Conservation (phyloP, 2,888 invertebrate species). For the Atethmia centrago region DNA sequence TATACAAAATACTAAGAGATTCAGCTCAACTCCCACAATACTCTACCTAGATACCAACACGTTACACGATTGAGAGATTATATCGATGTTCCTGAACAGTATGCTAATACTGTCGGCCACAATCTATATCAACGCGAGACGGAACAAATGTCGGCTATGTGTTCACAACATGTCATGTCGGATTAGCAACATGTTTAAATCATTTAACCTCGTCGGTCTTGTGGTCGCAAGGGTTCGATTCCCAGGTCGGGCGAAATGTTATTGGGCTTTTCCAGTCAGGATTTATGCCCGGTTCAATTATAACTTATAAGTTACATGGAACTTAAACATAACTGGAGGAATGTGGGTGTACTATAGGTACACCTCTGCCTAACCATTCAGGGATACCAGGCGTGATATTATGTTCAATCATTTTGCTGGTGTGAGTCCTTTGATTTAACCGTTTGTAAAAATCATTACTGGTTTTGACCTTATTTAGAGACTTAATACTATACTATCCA, state of each 20-base stretch:
- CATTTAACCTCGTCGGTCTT: no score
- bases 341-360: no score
- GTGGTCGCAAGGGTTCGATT: no score
- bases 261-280: no score
- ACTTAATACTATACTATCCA: neutral
- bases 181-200: conserved; percentile 13
- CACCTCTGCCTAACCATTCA: no score
- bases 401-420: neutral
- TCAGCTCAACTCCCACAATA: neutral
- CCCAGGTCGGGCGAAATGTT: no score
- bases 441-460: no score
- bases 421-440: no score
- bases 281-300: no score
- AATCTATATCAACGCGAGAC: conserved; percentile 30
- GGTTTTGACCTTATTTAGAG: neutral
- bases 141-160: conserved; percentile 3
- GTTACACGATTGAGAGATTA: conserved; percentile 2
- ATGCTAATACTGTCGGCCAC: conserved; percentile 29
- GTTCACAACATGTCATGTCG: conserved; percentile 25
- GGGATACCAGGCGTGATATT: no score
- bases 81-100: conserved; percentile 13
- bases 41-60: neutral
- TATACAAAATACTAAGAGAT: neutral
- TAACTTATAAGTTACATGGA: no score
- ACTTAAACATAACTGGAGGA: no score